Evolutionary conservation across 2,888 invertebrate genomes (phyloP), one percentile per base, ranked within the genome.

Genomic region (Nymphalis polychloros): DNA sequence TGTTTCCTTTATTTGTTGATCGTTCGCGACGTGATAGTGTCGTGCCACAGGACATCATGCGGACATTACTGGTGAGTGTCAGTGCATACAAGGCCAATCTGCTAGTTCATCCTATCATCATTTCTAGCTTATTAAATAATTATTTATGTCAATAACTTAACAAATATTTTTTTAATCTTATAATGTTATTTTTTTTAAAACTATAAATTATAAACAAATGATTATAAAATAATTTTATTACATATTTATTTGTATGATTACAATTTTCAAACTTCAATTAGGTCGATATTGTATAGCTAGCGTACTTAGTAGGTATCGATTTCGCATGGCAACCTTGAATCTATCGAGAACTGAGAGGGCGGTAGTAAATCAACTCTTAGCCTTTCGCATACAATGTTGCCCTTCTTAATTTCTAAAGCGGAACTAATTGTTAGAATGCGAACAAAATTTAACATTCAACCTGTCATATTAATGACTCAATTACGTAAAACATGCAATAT

Each of bases 1-100:
- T 78, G 81, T 82, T 85, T 88, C 89, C 89, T 92, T 92, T 92
- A 92, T 92, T 92, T 92, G 92, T 88, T 87, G 81, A 84, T 90
- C 79, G 90, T 88, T 80, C 86, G 86, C 82, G 80, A 83, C 84
- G 88, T 88, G 87, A 80, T 82, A 82, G 91, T 90, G 92, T 87
- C 91, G 92, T 90, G 81, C 83, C n/a, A 77, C 81, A 82, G 86
- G 84, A 86, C 89, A 89, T 83, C 89, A 92, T 92, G 92, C 87
- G 87, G 82, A 84, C 85, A 75, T 81, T 91, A 83, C 81, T 92
- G 91, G 92, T 92, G 78, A 92, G 92, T 91, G 76, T 76, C 72
- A 77, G 77, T 78, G 64, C 74, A 71, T 79, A 72, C 81, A 84
- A 85, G 82, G 84, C 76, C 79, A 67, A 70, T 75, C 69, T 70